Conservation (phyloP, 2,113 vertebrate species). For the Mobula hypostoma region DNA sequence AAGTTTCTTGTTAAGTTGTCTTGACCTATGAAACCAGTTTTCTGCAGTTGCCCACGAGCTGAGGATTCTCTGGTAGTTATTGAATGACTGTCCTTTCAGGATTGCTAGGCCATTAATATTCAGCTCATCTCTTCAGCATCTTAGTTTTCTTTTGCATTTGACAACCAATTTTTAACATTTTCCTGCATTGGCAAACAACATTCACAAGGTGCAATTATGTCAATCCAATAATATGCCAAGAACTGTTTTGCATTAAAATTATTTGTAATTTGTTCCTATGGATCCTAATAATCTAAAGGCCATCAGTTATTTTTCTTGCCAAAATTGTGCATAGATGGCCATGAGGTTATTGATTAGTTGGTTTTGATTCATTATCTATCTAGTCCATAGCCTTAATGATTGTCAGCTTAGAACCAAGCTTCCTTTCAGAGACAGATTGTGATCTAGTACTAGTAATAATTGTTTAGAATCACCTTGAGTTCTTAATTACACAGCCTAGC, state of each 20-base stretch:
- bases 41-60: neutral
- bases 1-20: neutral
- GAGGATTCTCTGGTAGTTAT: neutral
- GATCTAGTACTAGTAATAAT: neutral
- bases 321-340: neutral
- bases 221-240: neutral
- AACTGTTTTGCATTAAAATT: neutral
- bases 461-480: neutral
- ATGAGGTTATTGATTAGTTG: neutral
- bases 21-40: neutral
- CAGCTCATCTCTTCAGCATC: neutral
- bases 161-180: neutral
- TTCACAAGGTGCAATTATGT: neutral
- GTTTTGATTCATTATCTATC: neutral
- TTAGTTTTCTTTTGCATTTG: neutral
- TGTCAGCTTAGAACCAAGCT: neutral
- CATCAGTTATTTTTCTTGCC: neutral
- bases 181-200: neutral
- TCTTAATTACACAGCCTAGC: neutral
- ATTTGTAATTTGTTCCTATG: neutral
- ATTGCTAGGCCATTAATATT: neutral
- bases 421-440: neutral
- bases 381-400: neutral
- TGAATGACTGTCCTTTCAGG: neutral
- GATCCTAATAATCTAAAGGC: neutral